A percentile compares a stretch with the other conserved stretches of the same genome.
These are phyloP conservation scores for Halcyon chelicuti DNA, from an alignment of 2,797 vertebrate genomes.

Conservation along the genomic window DNA sequence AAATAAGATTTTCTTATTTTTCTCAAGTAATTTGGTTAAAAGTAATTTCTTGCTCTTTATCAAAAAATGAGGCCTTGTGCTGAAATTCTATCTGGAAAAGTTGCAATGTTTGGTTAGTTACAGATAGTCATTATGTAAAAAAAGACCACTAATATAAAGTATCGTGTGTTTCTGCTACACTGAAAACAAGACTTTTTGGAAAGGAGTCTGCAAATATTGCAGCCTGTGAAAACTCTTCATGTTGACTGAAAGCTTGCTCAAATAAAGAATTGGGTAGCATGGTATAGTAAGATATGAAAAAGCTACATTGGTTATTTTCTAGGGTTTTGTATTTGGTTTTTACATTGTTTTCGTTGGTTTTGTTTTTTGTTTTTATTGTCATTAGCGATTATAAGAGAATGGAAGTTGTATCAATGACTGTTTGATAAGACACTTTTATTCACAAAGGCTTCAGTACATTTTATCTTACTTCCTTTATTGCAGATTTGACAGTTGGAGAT, in stretches of 20 bases:
- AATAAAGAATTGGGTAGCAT: background rate
- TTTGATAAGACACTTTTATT: background rate
- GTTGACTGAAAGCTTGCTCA: background rate
- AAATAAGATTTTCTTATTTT: background rate
- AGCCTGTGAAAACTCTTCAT: background rate
- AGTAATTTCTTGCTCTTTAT: background rate
- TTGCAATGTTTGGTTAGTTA: background rate
- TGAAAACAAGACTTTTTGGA: background rate
- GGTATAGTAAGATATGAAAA: background rate
- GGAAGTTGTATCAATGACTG: background rate
- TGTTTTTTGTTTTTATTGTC: background rate
- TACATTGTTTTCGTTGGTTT: background rate
- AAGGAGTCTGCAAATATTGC: background rate
- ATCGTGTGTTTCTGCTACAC: background rate
- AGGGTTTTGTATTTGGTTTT: background rate
- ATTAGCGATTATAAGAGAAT: background rate
- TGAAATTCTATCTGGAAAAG: background rate
- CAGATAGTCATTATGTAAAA: background rate
- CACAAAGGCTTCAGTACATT: background rate
- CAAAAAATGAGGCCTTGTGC: background rate
- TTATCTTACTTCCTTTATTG: background rate
- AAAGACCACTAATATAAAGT: background rate
- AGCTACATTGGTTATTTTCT: fast-evolving
- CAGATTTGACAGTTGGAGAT: background rate
- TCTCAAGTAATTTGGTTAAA: background rate